Base-by-base conservation (phyloP, 2,113 vertebrate genomes). In the Phrynocephalus versicolor region DNA sequence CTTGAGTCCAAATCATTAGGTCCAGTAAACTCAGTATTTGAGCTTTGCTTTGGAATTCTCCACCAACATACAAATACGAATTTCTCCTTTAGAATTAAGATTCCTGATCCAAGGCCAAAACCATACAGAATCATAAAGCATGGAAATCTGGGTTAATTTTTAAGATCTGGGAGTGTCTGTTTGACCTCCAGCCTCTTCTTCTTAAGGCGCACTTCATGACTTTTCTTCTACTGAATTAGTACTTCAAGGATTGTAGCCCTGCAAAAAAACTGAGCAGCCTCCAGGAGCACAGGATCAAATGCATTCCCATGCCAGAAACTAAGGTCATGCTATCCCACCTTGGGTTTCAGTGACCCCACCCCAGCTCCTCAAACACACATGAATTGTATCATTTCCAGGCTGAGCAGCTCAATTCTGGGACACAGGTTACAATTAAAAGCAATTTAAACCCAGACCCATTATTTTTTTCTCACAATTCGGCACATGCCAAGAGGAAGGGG, bases 361-460 rank as follows among this genome's bases (percentile, higher is more conserved):
- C 39, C 30, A 76, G 64, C 41, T 65, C 37, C 57, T 16, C 33
- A 30, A 18, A 55, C 23, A 15, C 35, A 64, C 3, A 81, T 41
- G 87, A 16, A 60, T 89, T 79, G 82, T 84, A 90, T 85, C 89
- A 57, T 35, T 90, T 83, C 87, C 93, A 94, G 80, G 75, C 76
- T 89, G 89, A 93, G 90, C 86, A 83, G 88, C 88, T 95, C 91
- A 90, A 1, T 72, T 81, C 91, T 75, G 91, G 92, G 89, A 93
- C 82, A 91, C 79, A 60, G 88, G 91, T 89, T 86, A 91, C 93
- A 94, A 94, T 95, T 93, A 93, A 92, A 93, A 93, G 89, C 90
- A 86, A 88, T 94, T 89, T 94, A 90, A 92, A 91, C 88, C 90
- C 91, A 88, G 88, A 89, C 88, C 83, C 89, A 91, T 88, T 85